phyloP scores from a whole-genome alignment of 2,888 invertebrate genomes.

The Amaurobius ferox region DNA sequence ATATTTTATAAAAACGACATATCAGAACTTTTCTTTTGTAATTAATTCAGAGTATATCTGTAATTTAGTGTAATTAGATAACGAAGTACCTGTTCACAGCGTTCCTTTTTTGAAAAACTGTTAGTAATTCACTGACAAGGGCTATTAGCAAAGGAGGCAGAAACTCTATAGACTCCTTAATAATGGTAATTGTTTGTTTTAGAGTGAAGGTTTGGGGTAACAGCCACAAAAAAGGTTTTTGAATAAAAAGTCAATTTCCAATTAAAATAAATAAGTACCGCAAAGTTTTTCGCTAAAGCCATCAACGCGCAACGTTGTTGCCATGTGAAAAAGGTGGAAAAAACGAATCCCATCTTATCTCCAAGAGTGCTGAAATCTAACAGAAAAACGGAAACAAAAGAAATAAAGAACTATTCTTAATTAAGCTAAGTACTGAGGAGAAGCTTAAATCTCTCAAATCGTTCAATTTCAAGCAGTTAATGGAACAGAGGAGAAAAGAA shows the following conservation, averaged over 20 bases:
- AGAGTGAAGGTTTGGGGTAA: not conserved
- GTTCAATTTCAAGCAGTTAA: not conserved
- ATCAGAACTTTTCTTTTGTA: too few species aligned
- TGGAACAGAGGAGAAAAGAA: not conserved
- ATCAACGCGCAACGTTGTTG: not conserved
- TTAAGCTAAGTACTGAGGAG: not conserved
- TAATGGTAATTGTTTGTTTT: slow-evolving; percentile 8
- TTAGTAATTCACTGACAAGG: not conserved
- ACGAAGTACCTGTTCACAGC: not conserved
- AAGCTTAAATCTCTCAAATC: not conserved
- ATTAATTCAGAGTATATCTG: not conserved
- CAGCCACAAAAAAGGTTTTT: not conserved
- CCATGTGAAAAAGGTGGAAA: not conserved
- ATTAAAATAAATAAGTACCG: slow-evolving; percentile 11
- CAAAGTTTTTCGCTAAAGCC: not conserved
- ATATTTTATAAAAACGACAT: too few species aligned
- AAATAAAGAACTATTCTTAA: not conserved
- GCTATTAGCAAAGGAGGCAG: not conserved
- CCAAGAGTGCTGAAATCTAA: not conserved
- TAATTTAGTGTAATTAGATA: not conserved
- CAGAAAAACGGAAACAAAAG: not conserved
- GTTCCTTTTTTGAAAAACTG: not conserved
- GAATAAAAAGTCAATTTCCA: slow-evolving; percentile 9
- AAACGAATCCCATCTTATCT: not conserved
- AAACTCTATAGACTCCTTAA: not conserved